These are phyloP conservation scores for Colletes gigas DNA, from an alignment of 1,140 invertebrate genomes.

Conservation along the genomic window DNA sequence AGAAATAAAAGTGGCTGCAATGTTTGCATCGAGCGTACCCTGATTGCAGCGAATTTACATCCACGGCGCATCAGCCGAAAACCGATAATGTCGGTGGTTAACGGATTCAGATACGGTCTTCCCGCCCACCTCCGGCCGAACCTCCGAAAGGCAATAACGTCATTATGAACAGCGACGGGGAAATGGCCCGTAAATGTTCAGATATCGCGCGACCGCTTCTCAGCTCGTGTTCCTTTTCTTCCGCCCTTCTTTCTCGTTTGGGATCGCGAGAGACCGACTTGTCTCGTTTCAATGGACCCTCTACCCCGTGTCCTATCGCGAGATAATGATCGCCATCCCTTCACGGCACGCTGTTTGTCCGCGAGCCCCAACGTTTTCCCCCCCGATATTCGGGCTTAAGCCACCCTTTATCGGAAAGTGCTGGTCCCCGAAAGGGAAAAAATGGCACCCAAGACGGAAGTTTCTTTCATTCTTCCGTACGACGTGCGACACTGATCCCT, in stretches of 20 bases:
- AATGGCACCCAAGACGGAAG: neutral
- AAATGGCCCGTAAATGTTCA: conserved; percentile 64
- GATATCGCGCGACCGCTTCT: conserved; percentile 45
- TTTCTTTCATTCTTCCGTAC: no score
- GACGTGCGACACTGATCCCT: no score
- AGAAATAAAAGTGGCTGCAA: neutral
- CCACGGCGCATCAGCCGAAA: conserved; percentile 41
- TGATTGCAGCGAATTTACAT: conserved; percentile 50
- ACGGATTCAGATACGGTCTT: conserved; percentile 48
- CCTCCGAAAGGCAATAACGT: conserved; percentile 57
- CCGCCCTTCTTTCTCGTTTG: conserved; percentile 2
- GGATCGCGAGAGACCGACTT: conserved; percentile 37
- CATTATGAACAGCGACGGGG: conserved; percentile 55
- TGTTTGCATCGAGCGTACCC: conserved; percentile 30
- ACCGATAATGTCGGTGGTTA: conserved; percentile 60
- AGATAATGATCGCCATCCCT: conserved; percentile 52
- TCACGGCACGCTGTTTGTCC: conserved; percentile 18
- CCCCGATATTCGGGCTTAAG: neutral
- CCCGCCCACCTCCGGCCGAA: conserved; percentile 11
- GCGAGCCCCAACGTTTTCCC: neutral
- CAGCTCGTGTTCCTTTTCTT: conserved; percentile 18
- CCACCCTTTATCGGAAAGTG: neutral
- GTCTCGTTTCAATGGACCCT: conserved; percentile 57
- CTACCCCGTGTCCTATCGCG: conserved; percentile 17
- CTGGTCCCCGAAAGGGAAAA: neutral